These are phyloP conservation scores for Hydrophis major DNA, from an alignment of 2,797 vertebrate species.

Conservation along the genomic window DNA sequence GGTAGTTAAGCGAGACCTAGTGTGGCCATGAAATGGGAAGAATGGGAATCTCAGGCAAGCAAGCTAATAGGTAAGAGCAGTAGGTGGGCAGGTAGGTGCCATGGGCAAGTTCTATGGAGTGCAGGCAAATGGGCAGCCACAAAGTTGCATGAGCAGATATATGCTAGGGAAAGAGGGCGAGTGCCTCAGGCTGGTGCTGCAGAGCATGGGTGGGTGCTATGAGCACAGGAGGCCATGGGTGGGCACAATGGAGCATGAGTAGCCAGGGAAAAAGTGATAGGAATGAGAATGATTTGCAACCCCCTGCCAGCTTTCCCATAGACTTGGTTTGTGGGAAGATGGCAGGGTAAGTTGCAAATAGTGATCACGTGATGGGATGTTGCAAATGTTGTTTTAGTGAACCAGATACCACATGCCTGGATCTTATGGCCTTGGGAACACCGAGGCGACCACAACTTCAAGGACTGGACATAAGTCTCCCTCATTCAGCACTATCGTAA, in stretches of 20 bases:
- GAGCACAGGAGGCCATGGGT: background rate
- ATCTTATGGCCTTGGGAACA: background rate
- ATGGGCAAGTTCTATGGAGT: background rate
- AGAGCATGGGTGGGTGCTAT: background rate
- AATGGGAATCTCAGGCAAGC: background rate
- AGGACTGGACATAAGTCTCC: background rate
- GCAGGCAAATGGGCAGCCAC: background rate
- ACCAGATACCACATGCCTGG: background rate
- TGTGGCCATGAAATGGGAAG: background rate
- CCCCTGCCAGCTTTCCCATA: background rate
- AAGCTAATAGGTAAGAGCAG: background rate
- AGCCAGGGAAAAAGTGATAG: background rate
- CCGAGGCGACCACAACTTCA: background rate
- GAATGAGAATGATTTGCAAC: background rate
- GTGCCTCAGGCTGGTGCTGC: background rate
- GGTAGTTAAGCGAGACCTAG: background rate
- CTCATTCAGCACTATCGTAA: background rate
- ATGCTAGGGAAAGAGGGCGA: background rate
- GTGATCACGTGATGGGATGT: background rate
- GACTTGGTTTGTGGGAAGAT: background rate
- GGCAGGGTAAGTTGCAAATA: background rate
- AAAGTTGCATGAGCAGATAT: background rate
- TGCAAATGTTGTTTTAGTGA: background rate
- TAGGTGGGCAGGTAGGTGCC: background rate
- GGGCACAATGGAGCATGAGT: background rate